Evolutionary conservation across 2,888 invertebrate genomes (phyloP), one percentile per base, ranked within the genome.

Genomic region (Tinea trinotella): DNA sequence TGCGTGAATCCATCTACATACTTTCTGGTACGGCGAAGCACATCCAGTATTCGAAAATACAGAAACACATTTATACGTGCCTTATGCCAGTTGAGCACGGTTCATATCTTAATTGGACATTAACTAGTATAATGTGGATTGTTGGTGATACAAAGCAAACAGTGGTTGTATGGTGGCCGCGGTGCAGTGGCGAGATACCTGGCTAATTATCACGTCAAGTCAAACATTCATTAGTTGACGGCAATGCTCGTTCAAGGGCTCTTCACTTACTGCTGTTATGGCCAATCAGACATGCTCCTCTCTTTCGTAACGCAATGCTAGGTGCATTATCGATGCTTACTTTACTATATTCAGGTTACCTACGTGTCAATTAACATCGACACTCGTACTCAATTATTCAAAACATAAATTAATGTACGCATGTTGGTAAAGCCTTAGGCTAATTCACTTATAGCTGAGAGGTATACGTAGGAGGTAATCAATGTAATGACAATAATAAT

Each of bases 181-280:
- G 22, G 30, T 57, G 54, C 53, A 54, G 55, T 55, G 19, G 53
- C 53, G 50, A 52, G 57, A 48, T 50, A 50, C 50, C 50, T 50
- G 55, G 36, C 20, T 55, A 55, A 55, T 55, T 50, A 55, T 55
- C 55, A 55, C 55, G 22, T 55, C 15, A 50, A 50, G n/a, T 49
- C 55, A 49, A 49, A 55, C 50, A 55, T 55, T 55, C 55, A 50
- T 55, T 55, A 55, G 55, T 48, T 20, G 36, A 53, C 36, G 36
- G 40, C 53, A 53, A 53, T 15, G 53, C 10, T 17, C 34, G 36
- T 17, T 52, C 15, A 35, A 35, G 52, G 35, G 30, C 44, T 18
- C 52, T 35, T 22, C 22, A 52, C 24, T 20, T 2, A 13, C 24
- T 17, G 52, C 52, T 52, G 4, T 22, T n/a, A n/a, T 50, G 24